Conservation (phyloP, 2,113 vertebrate species). For the Excalfactoria chinensis region DNA sequence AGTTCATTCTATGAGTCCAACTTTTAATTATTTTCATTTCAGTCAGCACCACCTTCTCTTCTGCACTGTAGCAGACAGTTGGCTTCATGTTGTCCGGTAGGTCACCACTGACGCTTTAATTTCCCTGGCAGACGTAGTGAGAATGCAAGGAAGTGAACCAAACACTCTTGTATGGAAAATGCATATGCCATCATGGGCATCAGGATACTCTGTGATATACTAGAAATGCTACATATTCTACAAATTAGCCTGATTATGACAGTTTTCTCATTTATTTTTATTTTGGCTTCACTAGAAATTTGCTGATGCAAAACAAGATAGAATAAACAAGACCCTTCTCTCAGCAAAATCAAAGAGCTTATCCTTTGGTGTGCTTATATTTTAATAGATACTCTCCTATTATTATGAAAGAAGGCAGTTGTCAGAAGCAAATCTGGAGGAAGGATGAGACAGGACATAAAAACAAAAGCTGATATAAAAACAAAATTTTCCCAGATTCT, state of each 20-base stretch:
- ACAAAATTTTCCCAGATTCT: not conserved
- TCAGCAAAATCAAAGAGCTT: fast-evolving
- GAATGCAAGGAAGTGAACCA: not conserved
- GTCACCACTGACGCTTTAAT: not conserved
- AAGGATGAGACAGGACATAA: not conserved
- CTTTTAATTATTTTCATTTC: conserved; percentile 63
- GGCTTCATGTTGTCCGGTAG: not conserved
- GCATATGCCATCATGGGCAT: not conserved
- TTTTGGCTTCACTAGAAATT: not conserved
- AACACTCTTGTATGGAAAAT: not conserved
- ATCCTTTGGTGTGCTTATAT: not conserved
- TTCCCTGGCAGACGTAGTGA: not conserved
- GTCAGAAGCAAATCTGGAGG: not conserved
- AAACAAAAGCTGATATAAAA: not conserved
- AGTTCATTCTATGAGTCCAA: not conserved
- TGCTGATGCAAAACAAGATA: not conserved
- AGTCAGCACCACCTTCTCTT: not conserved
- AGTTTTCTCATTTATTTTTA: not conserved
- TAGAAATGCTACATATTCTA: not conserved
- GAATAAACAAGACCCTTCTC: not conserved
- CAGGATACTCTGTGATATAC: not conserved
- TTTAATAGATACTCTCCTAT: not conserved
- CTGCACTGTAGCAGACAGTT: conserved; percentile 2
- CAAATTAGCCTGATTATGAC: not conserved
- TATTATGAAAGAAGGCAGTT: not conserved